These are phyloP conservation scores for Neuroterus valhalla DNA, from an alignment of 1,140 invertebrate species.

Conservation along the genomic window DNA sequence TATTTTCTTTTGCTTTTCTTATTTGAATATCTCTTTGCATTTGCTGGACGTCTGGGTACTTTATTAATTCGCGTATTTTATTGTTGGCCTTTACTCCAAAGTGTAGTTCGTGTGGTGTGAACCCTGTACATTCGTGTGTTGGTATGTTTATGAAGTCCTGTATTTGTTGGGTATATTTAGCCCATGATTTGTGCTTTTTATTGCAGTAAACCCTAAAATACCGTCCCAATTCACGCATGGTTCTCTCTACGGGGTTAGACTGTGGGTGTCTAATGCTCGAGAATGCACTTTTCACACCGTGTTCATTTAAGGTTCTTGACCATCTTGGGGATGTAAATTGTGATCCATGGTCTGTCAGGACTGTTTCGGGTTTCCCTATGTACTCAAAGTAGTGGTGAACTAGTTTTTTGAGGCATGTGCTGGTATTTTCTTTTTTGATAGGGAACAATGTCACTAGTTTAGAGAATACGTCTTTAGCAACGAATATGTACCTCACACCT, in stretches of 20 bases:
- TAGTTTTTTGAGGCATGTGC: not conserved
- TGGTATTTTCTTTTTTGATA: not conserved
- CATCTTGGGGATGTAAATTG: too few species aligned
- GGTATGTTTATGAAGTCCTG: too few species aligned
- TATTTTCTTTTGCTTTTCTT: too few species aligned
- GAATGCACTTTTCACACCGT: not conserved
- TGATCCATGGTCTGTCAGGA: not conserved
- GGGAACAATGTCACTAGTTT: constrained; percentile 18
- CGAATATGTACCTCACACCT: not conserved
- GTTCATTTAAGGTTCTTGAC: not conserved
- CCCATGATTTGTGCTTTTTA: not conserved
- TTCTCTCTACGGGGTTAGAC: constrained; percentile 24
- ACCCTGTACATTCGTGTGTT: too few species aligned
- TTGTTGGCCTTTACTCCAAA: too few species aligned
- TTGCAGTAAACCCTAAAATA: constrained; percentile 31
- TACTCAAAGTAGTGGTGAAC: not conserved
- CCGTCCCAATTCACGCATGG: constrained; percentile 33
- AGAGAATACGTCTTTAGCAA: constrained; percentile 7
- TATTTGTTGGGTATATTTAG: too few species aligned
- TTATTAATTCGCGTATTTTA: too few species aligned
- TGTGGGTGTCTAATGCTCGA: constrained; percentile 20
- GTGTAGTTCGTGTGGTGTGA: too few species aligned
- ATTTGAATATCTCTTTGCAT: too few species aligned
- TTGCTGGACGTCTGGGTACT: too few species aligned
- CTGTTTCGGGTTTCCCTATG: not conserved